These are phyloP conservation scores for Fragum fragum DNA, from an alignment of 2,888 invertebrate species.

Conservation along the genomic window DNA sequence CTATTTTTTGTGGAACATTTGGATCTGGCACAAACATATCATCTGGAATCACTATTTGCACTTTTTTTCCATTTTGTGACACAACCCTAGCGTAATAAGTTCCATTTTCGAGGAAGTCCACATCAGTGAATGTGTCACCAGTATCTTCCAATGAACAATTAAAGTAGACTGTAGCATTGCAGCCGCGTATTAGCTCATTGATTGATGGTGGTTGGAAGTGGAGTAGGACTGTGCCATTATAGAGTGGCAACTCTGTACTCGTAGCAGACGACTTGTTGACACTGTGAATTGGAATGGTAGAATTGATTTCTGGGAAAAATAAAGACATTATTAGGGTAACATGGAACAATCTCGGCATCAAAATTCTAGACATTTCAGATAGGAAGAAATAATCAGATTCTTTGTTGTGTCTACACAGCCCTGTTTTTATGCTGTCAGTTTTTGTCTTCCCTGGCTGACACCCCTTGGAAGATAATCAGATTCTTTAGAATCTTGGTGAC, in stretches of 20 bases:
- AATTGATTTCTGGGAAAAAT: constrained; percentile 62
- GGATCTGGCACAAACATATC: constrained; percentile 61
- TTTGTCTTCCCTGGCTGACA: not conserved
- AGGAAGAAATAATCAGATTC: constrained; percentile 6
- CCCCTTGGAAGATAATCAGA: not conserved
- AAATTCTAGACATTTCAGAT: constrained; percentile 60
- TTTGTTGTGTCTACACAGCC: not conserved
- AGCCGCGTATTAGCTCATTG: constrained; percentile 77
- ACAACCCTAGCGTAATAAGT: constrained; percentile 55
- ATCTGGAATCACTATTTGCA: constrained; percentile 61
- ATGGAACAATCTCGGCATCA: constrained; percentile 45
- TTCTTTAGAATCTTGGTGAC: not conserved
- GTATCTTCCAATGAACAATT: constrained; percentile 72
- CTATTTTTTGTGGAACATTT: constrained; percentile 38
- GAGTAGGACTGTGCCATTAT: constrained; percentile 78
- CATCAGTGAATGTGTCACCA: constrained; percentile 47
- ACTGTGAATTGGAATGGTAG: constrained; percentile 44
- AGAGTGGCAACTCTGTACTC: constrained; percentile 34
- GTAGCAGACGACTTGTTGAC: constrained; percentile 63
- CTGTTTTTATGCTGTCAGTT: not conserved
- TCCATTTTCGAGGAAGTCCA: constrained; percentile 39
- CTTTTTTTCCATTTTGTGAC: constrained; percentile 47
- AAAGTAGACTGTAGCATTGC: constrained; percentile 79
- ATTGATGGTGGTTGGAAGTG: constrained; percentile 80
- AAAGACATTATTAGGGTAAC: constrained; percentile 62